Conservation (phyloP, 2,113 vertebrate species). For the Chrysemys picta region DNA sequence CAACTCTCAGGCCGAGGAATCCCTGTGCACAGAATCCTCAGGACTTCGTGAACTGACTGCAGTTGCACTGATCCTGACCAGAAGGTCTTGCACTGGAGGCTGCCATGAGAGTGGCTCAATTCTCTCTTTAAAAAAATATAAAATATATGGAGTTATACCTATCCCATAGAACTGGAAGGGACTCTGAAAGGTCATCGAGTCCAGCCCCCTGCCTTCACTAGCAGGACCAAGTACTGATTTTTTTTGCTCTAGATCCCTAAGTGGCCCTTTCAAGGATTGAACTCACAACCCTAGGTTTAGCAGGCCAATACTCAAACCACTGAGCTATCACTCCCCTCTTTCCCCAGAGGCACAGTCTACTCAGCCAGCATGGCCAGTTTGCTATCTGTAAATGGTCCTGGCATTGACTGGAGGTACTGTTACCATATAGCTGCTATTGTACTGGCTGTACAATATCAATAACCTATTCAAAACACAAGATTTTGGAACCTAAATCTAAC, state of each 20-base stretch:
- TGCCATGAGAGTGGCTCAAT: rapidly evolving
- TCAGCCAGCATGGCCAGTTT: background rate
- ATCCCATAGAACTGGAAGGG: too few species aligned
- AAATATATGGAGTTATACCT: too few species aligned
- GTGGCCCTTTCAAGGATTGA: too few species aligned
- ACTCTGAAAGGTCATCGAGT: too few species aligned
- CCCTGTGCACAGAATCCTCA: background rate
- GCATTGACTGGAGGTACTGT: background rate
- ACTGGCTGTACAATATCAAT: background rate
- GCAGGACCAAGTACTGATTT: too few species aligned
- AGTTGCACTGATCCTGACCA: background rate
- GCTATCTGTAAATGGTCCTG: background rate
- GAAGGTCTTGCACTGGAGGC: rapidly evolving
- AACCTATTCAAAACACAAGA: background rate
- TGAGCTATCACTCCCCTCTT: background rate
- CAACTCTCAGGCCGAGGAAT: background rate
- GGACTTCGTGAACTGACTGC: background rate
- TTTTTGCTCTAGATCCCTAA: too few species aligned
- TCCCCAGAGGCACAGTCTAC: background rate
- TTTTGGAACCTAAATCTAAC: background rate
- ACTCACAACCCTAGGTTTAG: too few species aligned
- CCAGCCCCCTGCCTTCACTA: too few species aligned
- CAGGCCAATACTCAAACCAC: too few species aligned
- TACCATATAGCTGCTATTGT: background rate
- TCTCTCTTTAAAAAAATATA: background rate